Percentiles rank a stretch among this genome's conserved stretches.
These are phyloP conservation scores for Phymanthus crucifer DNA, from an alignment of 92 coral and sea anemone species.

Conservation along the genomic window DNA sequence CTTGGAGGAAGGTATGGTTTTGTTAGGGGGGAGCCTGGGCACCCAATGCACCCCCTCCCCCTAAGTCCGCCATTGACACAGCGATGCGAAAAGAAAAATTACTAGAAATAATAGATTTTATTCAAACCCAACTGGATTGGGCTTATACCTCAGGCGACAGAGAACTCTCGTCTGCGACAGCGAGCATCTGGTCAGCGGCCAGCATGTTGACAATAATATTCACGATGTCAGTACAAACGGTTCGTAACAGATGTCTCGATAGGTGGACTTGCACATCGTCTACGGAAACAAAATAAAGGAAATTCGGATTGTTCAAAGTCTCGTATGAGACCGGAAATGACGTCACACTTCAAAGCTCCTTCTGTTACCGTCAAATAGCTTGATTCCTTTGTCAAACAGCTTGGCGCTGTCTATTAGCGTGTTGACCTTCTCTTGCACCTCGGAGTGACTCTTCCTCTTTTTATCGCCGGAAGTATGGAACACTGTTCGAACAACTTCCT, in stretches of 20 bases:
- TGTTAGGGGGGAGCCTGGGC: no score
- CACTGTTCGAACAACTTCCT: slow-evolving; percentile 92
- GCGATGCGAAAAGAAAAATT: no score
- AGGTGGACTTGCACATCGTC: slow-evolving; percentile 91
- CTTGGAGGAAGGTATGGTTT: no score
- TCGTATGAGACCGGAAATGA: neutral
- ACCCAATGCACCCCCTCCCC: no score
- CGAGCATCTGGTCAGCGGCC: slow-evolving; percentile 99
- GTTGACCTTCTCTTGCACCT: slow-evolving; percentile 86
- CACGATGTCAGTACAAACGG: slow-evolving; percentile 85
- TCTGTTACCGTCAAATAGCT: slow-evolving; percentile 73
- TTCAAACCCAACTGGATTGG: no score
- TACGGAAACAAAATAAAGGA: slow-evolving; percentile 18
- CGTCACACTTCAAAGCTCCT: neutral
- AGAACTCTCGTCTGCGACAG: slow-evolving; percentile 74
- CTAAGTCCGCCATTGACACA: no score
- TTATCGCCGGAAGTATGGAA: slow-evolving; percentile 76
- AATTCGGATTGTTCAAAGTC: neutral
- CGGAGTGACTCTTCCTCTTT: slow-evolving; percentile 84
- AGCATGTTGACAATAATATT: slow-evolving; percentile 80
- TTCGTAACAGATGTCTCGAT: slow-evolving; percentile 85
- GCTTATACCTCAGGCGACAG: slow-evolving; percentile 81
- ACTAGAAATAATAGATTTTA: no score
- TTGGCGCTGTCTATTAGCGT: slow-evolving; percentile 78
- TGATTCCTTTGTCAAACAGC: slow-evolving; percentile 86